Evolutionary conservation across 2,113 vertebrate genomes (phyloP), one percentile per base, ranked within the genome.

Genomic region (Triplophysa dalaica): DNA sequence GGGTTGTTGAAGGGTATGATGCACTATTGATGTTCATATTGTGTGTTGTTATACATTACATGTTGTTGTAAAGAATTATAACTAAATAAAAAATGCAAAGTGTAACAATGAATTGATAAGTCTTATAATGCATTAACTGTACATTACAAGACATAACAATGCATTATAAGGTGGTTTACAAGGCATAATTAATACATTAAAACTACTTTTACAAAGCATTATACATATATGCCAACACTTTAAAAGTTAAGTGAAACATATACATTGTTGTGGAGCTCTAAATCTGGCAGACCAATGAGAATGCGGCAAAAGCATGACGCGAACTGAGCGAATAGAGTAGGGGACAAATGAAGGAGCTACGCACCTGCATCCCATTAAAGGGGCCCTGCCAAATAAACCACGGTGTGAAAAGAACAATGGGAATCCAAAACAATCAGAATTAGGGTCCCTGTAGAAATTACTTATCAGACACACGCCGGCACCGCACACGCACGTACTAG

Each of bases 401-500:
- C 41, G 1, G 41, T 75, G 58, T 48, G 58, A n/a, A 63, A 75
- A 63, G 58, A 75, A 75, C 58, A 75, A 77, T 77, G 62, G 60
- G 24, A 65, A 77, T 65, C 22, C 29, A 65, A 77, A 64, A 65
- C 61, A 64, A 77, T 77, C 62, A 77, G 74, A 54, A 77, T 48
- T 33, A 77, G 61, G 19, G 43, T 77, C 74, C 62, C 60, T 65
- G 74, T 54, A 54, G 74, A 77, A 77, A 77, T 64, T 33, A 64
- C 74, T 65, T 65, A 77, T 77, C 74, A 65, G 62, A 77, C 61
- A 33, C 74, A 54, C 24, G 19, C 62, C 11, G 43, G 45, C 52
- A 45, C 72, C 38, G 19, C 19, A 33, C 83, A 75, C 83, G 77
- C 63, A 72, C 76, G 77, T 63, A 63, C 79, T 77, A 68, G 79